Evolutionary conservation across 2,888 invertebrate genomes (phyloP), one percentile per base, ranked within the genome.

Genomic region (Trimorus sp.): DNA sequence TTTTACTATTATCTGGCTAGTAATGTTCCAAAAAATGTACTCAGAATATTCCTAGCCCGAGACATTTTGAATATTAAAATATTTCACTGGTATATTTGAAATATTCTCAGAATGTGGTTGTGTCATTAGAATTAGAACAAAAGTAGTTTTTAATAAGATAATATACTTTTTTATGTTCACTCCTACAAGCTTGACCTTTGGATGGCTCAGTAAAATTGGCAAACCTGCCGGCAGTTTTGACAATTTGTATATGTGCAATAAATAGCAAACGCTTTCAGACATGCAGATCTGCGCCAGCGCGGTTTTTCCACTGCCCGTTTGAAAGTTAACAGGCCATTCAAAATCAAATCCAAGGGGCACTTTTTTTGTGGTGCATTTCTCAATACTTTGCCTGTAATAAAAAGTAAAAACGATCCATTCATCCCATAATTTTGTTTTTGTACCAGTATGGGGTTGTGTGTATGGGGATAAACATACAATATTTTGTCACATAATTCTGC

Each of bases 241-340:
- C 0, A 94, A 60, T n/a, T 92, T 87, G 82, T 92, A 93, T 12
- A 95, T 88, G 82, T 95, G 94, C 58, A 95, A 92, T 3, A 95
- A 87, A 88, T 94, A 93, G 86, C 94, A 95, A 42, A 91, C 88
- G 14, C 90, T 86, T 58, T 93, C 90, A 14, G 93, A 92, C 2
- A 93, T 91, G 86, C 94, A 94, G 60, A 95, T 92, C 90, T 95
- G 95, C 60, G 94, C 94, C 1, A 95, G 92, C 0, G 95, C 93
- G 0, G 94, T 93, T 90, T 93, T 94, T 1, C 93, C 94, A 26
- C 93, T 91, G 5, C 94, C 94, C 0, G 93, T 93, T 90, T 93
- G 91, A 86, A 93, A 94, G 73, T 91, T 93, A 86, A 94, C 94
- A 6, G 94, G 94, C 95, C 95, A 95, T 88, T 95, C 95, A 89